Conservation (phyloP, 1,140 invertebrate genomes). For the Chelonus insularis region DNA sequence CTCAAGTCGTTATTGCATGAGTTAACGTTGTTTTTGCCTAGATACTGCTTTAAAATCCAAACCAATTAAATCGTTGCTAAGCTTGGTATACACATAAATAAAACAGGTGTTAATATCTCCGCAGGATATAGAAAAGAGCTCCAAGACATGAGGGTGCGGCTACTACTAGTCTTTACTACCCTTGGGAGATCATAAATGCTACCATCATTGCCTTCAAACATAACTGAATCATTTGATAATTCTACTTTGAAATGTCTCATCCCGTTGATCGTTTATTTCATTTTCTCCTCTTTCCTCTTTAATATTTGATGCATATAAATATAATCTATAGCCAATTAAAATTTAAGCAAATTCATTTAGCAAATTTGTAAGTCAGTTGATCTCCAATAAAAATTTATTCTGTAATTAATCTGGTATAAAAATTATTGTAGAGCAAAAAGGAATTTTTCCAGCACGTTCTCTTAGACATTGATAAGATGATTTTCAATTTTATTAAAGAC, state of each 20-base stretch:
- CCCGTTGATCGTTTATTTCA: too few relatives aligned
- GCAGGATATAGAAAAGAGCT: not conserved
- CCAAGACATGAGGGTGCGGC: not conserved
- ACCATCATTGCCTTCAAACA: not conserved
- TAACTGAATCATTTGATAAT: not conserved
- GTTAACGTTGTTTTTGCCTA: not conserved
- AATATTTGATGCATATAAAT: not conserved
- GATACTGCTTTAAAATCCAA: not conserved
- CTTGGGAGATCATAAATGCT: not conserved
- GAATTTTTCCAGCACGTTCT: too few relatives aligned
- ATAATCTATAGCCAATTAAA: not conserved
- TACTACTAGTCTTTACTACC: not conserved
- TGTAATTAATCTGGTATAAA: too few relatives aligned
- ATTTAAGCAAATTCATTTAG: not conserved
- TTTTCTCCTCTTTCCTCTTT: too few relatives aligned
- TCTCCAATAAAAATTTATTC: too few relatives aligned
- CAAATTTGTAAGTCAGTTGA: not conserved
- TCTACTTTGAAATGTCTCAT: not conserved
- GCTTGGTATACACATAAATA: not conserved
- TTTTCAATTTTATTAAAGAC: too few relatives aligned
- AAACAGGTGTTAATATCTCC: conserved; percentile 12
- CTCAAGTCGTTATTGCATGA: not conserved
- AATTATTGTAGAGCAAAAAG: too few relatives aligned
- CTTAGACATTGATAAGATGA: too few relatives aligned
- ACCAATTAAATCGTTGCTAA: conserved; percentile 12